Evolutionary conservation across 2,797 vertebrate genomes (phyloP).

Genomic region (Manis javanica): DNA sequence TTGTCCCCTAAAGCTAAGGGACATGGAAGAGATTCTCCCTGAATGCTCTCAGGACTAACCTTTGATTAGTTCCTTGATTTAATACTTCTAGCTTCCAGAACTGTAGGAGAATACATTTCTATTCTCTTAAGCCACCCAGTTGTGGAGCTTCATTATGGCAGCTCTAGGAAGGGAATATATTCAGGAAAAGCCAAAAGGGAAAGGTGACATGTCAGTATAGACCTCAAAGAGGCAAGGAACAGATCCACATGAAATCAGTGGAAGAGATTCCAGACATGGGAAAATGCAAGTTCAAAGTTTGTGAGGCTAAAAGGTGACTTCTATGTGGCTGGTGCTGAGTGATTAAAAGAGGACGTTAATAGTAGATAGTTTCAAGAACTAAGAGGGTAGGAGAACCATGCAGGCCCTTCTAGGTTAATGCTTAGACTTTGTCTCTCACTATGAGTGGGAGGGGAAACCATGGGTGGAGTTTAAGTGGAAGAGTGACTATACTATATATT

Average conservation of each 20-base stretch:
- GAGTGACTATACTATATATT: not conserved
- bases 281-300: not conserved
- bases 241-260: not conserved
- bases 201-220: not conserved
- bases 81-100: not conserved
- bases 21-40: not conserved
- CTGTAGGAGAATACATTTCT: not conserved
- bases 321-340: not conserved
- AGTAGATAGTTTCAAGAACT: not conserved
- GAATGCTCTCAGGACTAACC: not conserved
- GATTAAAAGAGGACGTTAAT: not conserved
- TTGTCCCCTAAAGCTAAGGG: not conserved
- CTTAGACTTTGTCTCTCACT: not conserved
- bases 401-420: not conserved
- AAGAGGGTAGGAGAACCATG: not conserved
- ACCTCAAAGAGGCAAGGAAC: not conserved
- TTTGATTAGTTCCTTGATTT: not conserved
- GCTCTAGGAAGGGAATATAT: not conserved
- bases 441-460: not conserved
- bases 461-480: not conserved
- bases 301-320: not conserved
- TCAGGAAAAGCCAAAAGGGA: not conserved
- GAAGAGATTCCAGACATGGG: not conserved
- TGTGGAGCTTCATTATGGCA: not conserved
- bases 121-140: not conserved